Base-by-base conservation (phyloP, 1,140 invertebrate species). In the Melanaphis sacchari region DNA sequence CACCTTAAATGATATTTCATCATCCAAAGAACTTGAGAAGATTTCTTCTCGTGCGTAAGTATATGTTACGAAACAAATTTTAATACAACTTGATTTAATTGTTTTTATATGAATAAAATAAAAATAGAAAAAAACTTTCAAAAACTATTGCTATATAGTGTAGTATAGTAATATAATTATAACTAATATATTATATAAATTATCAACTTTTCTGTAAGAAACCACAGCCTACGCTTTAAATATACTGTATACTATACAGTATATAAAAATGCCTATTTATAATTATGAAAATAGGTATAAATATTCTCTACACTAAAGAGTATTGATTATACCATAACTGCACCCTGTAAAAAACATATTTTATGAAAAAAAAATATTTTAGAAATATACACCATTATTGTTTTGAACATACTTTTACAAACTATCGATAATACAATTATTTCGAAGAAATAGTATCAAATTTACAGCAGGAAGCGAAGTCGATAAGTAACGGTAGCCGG, bases 381-480 rank as follows among this genome's bases (percentile, higher is more conserved):
- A 38, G 8, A 81, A 82, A 38, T 38, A 9, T 9, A 82, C 38
- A 40, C 36, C 40, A 40, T 31, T 49, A 49, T 49, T 40, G 82
- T 84, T 24, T 84, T 84, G 38, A 40, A 41, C 36, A 26, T 26
- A 9, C 8, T 66, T 90, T 26, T 54, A 26, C 31, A 59, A 31
- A n/a, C 6, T 36, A 87, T 87, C 15, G 43, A n/a, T 76, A 52
- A 7, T 31, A 66, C n/a, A 8, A 31, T 91, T n/a, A 38, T 26
- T 90, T 66, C 90, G 38, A 31, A 66, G 90, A 66, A 66, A 41
- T 91, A 90, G 38, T 43, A 91, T 91, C 31, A 38, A 91, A 43
- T 76, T 91, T 8, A 81, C 31, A 91, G 76, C 54, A 91, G 90
- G 90, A 91, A 91, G 59, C 40, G 11, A 49, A 89, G 46, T 54